phyloP scores from a whole-genome alignment of 2,113 vertebrate genomes.

The Ivindomyrus marchei region DNA sequence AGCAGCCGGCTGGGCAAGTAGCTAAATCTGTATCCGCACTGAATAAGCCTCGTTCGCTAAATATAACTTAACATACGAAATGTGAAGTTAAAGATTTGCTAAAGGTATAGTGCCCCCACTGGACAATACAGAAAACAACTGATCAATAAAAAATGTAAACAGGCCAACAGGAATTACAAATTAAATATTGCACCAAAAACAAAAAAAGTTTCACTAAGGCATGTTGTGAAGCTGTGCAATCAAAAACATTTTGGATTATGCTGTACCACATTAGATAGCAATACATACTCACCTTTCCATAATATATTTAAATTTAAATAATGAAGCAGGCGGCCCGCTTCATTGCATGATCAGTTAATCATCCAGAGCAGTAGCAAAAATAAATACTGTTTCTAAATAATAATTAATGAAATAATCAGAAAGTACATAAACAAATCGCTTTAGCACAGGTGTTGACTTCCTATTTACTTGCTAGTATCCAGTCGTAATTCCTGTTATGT shows the following conservation, averaged over 20 bases:
- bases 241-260: neutral
- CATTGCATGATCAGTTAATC: neutral
- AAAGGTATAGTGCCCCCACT: neutral
- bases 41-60: neutral
- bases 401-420: neutral
- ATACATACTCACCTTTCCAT: neutral
- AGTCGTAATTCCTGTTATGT: neutral
- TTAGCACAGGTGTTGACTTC: neutral
- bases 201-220: neutral
- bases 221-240: neutral
- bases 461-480: neutral
- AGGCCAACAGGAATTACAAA: neutral
- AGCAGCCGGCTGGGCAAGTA: neutral
- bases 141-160: neutral
- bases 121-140: neutral
- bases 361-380: neutral
- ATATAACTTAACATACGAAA: neutral
- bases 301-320: neutral
- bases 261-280: neutral
- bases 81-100: neutral
- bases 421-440: neutral
- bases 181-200: neutral
- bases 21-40: neutral
- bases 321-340: neutral
- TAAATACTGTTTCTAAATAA: neutral